A percentile compares a stretch with the other conserved stretches of the same genome.
These are phyloP conservation scores for Alitta virens DNA, from an alignment of 2,888 invertebrate genomes.

Conservation along the genomic window DNA sequence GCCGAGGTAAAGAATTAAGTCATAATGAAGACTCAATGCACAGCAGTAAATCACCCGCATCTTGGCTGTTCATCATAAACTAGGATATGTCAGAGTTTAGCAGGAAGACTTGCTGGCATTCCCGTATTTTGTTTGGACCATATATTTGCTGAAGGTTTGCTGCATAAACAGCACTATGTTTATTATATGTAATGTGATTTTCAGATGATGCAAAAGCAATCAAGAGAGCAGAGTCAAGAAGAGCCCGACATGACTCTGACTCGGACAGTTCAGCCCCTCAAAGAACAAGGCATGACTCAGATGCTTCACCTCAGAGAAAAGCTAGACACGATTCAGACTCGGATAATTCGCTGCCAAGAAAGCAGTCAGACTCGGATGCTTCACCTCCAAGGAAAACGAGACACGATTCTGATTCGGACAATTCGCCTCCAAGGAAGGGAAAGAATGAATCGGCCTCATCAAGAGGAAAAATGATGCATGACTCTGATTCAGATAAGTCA, in stretches of 20 bases:
- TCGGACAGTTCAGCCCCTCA: conserved; percentile 50
- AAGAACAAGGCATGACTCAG: conserved; percentile 43
- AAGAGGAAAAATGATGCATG: conserved; percentile 30
- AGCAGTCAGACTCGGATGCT: conserved; percentile 36
- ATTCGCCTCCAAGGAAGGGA: conserved; percentile 33
- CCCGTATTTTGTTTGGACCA: too few species aligned
- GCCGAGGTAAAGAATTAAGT: too few species aligned
- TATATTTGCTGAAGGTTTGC: too few species aligned
- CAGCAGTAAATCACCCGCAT: too few species aligned
- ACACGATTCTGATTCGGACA: conserved; percentile 36
- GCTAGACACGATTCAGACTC: conserved; percentile 37
- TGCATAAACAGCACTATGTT: too few species aligned
- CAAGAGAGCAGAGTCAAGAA: conserved; percentile 33
- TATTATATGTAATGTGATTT: too few species aligned
- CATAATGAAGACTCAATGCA: too few species aligned
- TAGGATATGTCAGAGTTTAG: too few species aligned
- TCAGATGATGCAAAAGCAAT: neutral
- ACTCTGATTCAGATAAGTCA: conserved; percentile 38
- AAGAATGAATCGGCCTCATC: conserved; percentile 29
- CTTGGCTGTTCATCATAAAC: too few species aligned
- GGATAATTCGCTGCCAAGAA: conserved; percentile 41
- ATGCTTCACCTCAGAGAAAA: conserved; percentile 48
- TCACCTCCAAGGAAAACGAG: conserved; percentile 35
- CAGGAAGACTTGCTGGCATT: too few species aligned
- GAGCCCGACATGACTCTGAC: conserved; percentile 43